Percentiles rank a stretch among this genome's conserved stretches.
phyloP scores from a whole-genome alignment of 2,113 vertebrate species.

The Blennius ocellaris region DNA sequence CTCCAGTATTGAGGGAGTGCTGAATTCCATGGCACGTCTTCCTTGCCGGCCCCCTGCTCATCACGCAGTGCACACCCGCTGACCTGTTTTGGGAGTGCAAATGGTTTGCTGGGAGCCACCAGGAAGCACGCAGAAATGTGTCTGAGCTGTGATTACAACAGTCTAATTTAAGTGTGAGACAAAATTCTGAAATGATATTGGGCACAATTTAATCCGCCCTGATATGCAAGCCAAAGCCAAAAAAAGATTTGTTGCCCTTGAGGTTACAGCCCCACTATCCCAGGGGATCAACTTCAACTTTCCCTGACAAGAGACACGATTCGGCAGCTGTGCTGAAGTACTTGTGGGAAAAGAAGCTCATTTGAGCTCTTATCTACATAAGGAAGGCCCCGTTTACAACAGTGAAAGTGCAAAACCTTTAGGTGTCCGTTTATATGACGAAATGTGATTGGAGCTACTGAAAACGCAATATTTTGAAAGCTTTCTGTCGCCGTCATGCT shows the following conservation, averaged over 20 bases:
- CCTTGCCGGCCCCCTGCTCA: slow-evolving; percentile 30
- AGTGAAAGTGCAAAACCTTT: too few species aligned
- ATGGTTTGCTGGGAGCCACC: slow-evolving; percentile 35
- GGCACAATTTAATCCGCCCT: slow-evolving; percentile 51
- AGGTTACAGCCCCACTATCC: slow-evolving; percentile 53
- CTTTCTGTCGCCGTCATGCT: too few species aligned
- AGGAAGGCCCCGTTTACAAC: too few species aligned
- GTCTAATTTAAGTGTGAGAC: slow-evolving; percentile 60
- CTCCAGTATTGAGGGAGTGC: slow-evolving; percentile 45
- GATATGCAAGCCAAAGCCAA: slow-evolving; percentile 53
- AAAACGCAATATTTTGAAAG: too few species aligned
- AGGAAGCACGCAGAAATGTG: slow-evolving; percentile 32
- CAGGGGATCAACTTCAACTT: slow-evolving; percentile 44
- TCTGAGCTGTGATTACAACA: slow-evolving; percentile 44
- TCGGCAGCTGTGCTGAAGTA: slow-evolving; percentile 47
- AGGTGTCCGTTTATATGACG: too few species aligned
- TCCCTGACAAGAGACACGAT: slow-evolving; percentile 64
- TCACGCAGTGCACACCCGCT: slow-evolving; percentile 43
- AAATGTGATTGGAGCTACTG: too few species aligned
- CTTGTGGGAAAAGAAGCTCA: slow-evolving; percentile 36
- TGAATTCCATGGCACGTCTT: slow-evolving; percentile 53
- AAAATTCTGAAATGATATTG: slow-evolving; percentile 45
- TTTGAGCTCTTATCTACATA: slow-evolving; percentile 57
- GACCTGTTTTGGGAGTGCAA: slow-evolving; percentile 59
- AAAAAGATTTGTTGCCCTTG: slow-evolving; percentile 49